Evolutionary conservation across 2,113 vertebrate species (phyloP).

Genomic region (Dryoscopus gambensis): DNA sequence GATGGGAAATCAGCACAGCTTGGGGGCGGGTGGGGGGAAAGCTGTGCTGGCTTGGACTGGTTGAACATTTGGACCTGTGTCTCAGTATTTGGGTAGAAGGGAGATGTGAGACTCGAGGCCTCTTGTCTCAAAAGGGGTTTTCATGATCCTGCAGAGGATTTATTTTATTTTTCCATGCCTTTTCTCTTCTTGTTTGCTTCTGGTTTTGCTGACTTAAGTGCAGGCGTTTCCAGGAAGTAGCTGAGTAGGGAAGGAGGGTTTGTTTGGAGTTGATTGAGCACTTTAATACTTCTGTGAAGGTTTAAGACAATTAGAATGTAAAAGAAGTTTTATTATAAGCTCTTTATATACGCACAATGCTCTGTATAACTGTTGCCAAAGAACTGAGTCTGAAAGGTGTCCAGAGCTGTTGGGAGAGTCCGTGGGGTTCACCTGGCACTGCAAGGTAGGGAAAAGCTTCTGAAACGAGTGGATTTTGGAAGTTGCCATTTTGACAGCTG

Average conservation of each 20-base stretch:
- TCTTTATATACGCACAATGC: conserved; percentile 58
- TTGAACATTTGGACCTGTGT: neutral
- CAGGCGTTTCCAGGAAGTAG: conserved; percentile 34
- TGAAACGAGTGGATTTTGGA: neutral
- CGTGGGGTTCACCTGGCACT: neutral
- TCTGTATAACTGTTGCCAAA: conserved; percentile 62
- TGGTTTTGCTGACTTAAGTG: conserved; percentile 38
- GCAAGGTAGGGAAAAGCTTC: neutral
- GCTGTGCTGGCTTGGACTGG: neutral
- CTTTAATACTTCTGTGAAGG: conserved; percentile 70
- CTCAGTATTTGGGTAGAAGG: neutral
- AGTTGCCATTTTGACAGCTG: neutral
- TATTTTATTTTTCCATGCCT: neutral
- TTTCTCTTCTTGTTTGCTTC: conserved; percentile 28
- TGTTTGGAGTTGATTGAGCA: conserved; percentile 40
- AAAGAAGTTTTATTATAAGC: conserved; percentile 58
- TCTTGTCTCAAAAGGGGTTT: neutral
- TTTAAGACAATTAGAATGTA: conserved; percentile 67
- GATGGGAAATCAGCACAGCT: neutral
- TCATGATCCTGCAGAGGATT: neutral
- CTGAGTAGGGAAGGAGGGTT: conserved; percentile 7
- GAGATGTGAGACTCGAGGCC: neutral
- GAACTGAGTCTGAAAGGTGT: neutral
- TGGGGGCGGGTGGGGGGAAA: rapidly evolving
- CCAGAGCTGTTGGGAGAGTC: neutral